Percentiles rank a stretch among this genome's conserved stretches.
These are phyloP conservation scores for Athrips mouffetella DNA, from an alignment of 2,888 invertebrate genomes.

Conservation along the genomic window DNA sequence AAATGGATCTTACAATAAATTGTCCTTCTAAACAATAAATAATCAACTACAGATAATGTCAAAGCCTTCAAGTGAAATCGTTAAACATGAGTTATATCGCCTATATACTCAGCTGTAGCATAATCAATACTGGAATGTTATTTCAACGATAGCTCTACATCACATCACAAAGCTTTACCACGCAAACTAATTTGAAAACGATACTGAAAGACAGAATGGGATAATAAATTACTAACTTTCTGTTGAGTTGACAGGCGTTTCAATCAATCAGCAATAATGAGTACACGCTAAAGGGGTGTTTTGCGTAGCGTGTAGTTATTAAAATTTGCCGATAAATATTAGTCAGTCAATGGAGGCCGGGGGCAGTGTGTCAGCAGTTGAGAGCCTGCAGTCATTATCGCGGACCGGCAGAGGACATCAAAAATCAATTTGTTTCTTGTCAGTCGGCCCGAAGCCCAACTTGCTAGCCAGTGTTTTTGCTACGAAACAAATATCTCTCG, in stretches of 20 bases:
- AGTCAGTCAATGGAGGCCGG: slow-evolving; percentile 37
- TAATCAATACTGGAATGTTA: no score
- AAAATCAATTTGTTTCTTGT: slow-evolving; percentile 66
- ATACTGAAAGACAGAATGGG: slow-evolving; percentile 7
- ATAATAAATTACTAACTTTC: slow-evolving; percentile 30
- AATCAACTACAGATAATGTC: background rate
- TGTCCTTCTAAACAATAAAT: background rate
- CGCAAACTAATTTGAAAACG: background rate
- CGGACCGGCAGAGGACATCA: slow-evolving; percentile 51
- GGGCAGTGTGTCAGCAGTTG: slow-evolving; percentile 28
- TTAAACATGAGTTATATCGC: background rate
- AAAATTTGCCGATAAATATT: slow-evolving; percentile 42
- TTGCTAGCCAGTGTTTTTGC: slow-evolving; percentile 38
- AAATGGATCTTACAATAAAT: slow-evolving; percentile 4
- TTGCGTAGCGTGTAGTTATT: slow-evolving; percentile 36
- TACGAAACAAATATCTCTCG: slow-evolving; percentile 39
- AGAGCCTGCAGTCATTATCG: slow-evolving; percentile 43
- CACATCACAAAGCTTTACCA: no score
- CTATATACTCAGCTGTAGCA: no score
- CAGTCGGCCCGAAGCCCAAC: slow-evolving; percentile 24
- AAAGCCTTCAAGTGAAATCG: slow-evolving; percentile 1
- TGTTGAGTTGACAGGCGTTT: slow-evolving; percentile 32
- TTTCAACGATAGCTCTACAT: no score
- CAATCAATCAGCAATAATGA: slow-evolving; percentile 40
- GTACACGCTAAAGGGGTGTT: slow-evolving; percentile 37